Evolutionary conservation across 30 jellyfish, hydroid and myxozoan species (phyloP).

Genomic region (Rhopilema esculentum): DNA sequence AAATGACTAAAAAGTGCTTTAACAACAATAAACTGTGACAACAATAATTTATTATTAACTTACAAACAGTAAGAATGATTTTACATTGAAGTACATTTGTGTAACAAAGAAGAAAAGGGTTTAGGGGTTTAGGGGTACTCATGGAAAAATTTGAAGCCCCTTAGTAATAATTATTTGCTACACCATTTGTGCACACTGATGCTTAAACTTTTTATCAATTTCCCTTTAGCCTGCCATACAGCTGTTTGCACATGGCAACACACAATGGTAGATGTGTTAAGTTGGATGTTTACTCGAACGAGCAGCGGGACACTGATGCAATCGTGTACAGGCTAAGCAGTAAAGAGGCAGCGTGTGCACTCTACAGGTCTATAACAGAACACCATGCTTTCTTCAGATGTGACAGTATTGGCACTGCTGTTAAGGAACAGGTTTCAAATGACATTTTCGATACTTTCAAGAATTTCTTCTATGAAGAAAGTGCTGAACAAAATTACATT

Average conservation of each 20-base stretch:
- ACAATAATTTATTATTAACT: too few relatives aligned
- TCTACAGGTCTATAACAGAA: constrained; percentile 94
- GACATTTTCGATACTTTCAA: constrained; percentile 88
- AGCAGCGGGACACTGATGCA: constrained; percentile 78
- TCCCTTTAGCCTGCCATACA: constrained; percentile 85
- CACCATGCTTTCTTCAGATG: constrained; percentile 98
- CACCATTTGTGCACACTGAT: not conserved
- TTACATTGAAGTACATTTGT: too few relatives aligned
- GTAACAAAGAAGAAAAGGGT: too few relatives aligned
- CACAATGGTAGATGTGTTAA: constrained; percentile 91
- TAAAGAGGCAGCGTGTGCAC: constrained; percentile 96
- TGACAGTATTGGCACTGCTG: constrained; percentile 93
- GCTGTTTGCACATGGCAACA: constrained; percentile 91
- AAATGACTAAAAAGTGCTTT: too few relatives aligned
- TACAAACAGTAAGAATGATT: too few relatives aligned
- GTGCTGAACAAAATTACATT: constrained; percentile 87
- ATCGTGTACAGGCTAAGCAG: constrained; percentile 76
- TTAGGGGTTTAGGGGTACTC: too few relatives aligned
- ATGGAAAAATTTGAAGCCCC: not conserved
- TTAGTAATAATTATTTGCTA: not conserved
- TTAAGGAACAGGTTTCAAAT: constrained; percentile 93
- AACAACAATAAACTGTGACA: too few relatives aligned
- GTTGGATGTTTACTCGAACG: constrained; percentile 71
- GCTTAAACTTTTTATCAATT: not conserved
- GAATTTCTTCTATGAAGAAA: constrained; percentile 81